Evolutionary conservation across 1,140 invertebrate genomes (phyloP).

Genomic region (Brachionus rotundiformis): DNA sequence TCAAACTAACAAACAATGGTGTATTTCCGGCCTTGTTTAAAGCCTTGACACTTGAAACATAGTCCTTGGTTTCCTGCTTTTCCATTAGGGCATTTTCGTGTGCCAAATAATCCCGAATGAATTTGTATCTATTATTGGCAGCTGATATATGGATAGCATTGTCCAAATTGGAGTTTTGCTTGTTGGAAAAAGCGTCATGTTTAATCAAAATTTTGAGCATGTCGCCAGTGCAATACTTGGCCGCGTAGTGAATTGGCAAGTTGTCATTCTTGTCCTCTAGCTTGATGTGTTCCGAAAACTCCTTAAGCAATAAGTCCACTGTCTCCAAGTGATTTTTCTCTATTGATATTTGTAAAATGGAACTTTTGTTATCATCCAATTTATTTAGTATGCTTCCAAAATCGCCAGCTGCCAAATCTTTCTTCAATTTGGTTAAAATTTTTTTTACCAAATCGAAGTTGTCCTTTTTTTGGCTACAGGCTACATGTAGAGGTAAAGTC

Average conservation of each 20-base stretch:
- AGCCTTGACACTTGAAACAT: neutral
- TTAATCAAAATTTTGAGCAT: slow-evolving; percentile 31
- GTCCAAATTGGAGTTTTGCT: slow-evolving; percentile 22
- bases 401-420: neutral
- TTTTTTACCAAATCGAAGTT: neutral
- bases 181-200: slow-evolving; percentile 18
- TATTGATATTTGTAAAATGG: slow-evolving; percentile 30
- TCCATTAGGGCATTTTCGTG: slow-evolving; percentile 20
- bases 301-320: neutral
- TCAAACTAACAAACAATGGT: neutral
- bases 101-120: neutral
- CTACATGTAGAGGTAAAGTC: slow-evolving; percentile 23
- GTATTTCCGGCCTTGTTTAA: neutral
- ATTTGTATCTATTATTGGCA: slow-evolving; percentile 19
- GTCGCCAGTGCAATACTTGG: neutral
- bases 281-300: neutral
- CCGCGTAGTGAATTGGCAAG: slow-evolving; percentile 31
- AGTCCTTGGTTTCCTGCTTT: slow-evolving; percentile 29
- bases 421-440: slow-evolving; percentile 24
- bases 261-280: slow-evolving; percentile 25
- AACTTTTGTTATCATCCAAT: neutral
- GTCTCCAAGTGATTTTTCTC: slow-evolving; percentile 37
- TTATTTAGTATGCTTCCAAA: neutral
- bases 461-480: slow-evolving; percentile 42
- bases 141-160: slow-evolving; percentile 39